Conservation (phyloP, 2,888 invertebrate species). For the Romanomermis culicivorax region DNA sequence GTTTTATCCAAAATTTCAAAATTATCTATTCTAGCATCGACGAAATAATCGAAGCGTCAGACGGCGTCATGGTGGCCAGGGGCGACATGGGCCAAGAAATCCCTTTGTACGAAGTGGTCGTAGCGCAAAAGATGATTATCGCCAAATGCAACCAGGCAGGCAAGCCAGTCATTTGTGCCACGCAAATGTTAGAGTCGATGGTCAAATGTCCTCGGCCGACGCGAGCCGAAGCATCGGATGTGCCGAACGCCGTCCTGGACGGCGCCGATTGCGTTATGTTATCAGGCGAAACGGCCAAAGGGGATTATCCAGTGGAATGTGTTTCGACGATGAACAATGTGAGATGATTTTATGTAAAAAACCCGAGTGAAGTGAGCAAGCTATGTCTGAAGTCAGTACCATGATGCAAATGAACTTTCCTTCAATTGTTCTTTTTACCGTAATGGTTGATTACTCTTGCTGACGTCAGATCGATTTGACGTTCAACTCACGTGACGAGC, state of each 20-base stretch:
- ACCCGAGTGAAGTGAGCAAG: too few species aligned
- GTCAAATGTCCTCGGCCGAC: constrained; percentile 91
- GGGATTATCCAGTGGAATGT: constrained; percentile 75
- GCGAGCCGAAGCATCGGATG: constrained; percentile 83
- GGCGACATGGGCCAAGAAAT: constrained; percentile 96
- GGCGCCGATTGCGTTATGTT: constrained; percentile 97
- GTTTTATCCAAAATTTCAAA: too few species aligned
- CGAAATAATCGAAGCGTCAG: constrained; percentile 71
- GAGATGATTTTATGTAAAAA: too few species aligned
- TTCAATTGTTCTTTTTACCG: too few species aligned
- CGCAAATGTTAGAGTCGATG: constrained; percentile 92
- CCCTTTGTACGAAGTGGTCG: constrained; percentile 77
- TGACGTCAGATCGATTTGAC: too few species aligned
- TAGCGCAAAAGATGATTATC: constrained; percentile 94
- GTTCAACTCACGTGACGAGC: too few species aligned
- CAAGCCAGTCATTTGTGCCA: constrained; percentile 92
- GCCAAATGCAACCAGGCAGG: constrained; percentile 84
- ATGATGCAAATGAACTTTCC: too few species aligned
- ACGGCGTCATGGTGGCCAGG: constrained; percentile 95
- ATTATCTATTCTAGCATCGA: constrained; percentile 41
- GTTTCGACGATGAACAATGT: constrained; percentile 39
- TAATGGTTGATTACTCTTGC: too few species aligned
- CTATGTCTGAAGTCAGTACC: too few species aligned
- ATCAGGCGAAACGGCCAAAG: constrained; percentile 97
- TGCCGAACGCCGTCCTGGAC: constrained; percentile 88